Conservation (phyloP, 2,113 vertebrate species). For the Chaetura pelagica region DNA sequence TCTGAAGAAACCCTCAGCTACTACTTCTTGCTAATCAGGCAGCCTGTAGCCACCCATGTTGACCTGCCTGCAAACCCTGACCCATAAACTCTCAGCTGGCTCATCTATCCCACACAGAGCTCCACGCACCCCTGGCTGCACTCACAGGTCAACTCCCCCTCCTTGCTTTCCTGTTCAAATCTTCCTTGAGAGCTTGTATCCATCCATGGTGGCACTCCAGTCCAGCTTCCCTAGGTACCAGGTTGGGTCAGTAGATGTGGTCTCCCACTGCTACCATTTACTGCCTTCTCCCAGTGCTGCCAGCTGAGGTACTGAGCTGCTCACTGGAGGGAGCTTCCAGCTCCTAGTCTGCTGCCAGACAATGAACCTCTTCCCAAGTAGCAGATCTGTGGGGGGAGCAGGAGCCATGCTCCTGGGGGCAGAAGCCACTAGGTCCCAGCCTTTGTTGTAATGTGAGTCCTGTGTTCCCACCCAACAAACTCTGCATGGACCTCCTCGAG, state of each 20-base stretch:
- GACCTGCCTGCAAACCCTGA: no score
- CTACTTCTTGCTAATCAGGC: not conserved
- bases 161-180: not conserved
- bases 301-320: not conserved
- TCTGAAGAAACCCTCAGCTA: not conserved
- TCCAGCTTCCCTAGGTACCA: not conserved
- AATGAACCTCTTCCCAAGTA: not conserved
- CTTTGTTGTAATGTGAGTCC: not conserved
- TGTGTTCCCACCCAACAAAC: not conserved
- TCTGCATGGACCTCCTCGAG: not conserved
- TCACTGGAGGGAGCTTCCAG: not conserved
- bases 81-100: no score
- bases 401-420: not conserved
- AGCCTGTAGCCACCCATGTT: no score
- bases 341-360: not conserved
- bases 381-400: not conserved
- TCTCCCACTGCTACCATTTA: not conserved
- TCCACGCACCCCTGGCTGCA: not conserved
- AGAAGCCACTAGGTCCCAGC: not conserved
- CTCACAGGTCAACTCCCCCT: not conserved
- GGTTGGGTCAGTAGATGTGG: not conserved
- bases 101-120: not conserved
- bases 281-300: not conserved
- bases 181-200: not conserved
- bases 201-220: not conserved